These are phyloP conservation scores for Perca flavescens DNA, from an alignment of 2,113 vertebrate species.

Conservation along the genomic window DNA sequence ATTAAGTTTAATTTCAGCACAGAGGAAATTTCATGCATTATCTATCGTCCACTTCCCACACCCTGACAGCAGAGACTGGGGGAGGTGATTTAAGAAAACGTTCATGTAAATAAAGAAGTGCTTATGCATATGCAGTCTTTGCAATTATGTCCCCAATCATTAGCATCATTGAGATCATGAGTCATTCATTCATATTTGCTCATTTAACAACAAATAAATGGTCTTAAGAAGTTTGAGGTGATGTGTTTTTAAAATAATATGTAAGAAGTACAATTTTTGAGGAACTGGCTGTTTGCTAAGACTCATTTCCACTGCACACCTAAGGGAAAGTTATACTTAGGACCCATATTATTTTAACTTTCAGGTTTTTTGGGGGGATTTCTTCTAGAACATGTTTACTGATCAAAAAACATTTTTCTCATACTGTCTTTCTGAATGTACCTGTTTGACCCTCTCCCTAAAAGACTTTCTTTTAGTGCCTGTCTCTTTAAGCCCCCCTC, in stretches of 20 bases:
- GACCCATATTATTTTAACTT: too few species aligned
- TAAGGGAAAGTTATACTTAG: background rate
- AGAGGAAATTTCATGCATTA: background rate
- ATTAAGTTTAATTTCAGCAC: conserved; percentile 1
- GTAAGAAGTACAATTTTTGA: background rate
- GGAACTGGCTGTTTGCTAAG: too few species aligned
- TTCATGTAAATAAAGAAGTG: background rate
- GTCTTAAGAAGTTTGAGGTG: background rate
- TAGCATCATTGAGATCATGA: background rate
- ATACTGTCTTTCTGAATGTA: too few species aligned
- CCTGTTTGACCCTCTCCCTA: too few species aligned
- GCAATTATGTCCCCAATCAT: background rate
- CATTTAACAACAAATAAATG: background rate
- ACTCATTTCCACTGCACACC: background rate
- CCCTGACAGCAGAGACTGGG: background rate
- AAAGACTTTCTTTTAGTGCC: too few species aligned
- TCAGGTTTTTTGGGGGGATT: too few species aligned
- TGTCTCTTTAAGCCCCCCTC: too few species aligned
- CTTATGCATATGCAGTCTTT: background rate
- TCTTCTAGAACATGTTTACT: too few species aligned
- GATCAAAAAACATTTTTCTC: too few species aligned
- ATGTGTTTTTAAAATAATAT: background rate
- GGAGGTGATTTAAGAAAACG: background rate
- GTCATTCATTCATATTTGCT: background rate
- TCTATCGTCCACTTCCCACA: background rate